Conservation (phyloP, 2,113 vertebrate genomes). For the Albula goreensis region DNA sequence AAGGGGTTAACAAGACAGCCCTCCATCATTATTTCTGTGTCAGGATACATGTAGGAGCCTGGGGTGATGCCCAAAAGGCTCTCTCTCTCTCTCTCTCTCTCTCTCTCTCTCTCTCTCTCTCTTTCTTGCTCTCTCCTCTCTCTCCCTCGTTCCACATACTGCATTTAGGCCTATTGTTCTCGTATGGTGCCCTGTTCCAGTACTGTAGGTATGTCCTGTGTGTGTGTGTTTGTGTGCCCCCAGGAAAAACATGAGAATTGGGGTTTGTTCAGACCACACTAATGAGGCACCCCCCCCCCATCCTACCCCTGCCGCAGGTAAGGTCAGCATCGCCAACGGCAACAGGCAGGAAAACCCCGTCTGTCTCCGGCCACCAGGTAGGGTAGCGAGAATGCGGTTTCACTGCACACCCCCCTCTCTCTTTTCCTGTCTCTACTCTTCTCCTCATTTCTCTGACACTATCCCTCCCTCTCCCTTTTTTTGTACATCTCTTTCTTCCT, state of each 20-base stretch:
- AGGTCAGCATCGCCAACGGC: background rate
- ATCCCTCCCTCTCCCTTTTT: no score
- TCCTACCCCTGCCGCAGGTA: background rate
- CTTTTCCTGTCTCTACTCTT: no score
- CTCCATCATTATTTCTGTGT: slow-evolving; percentile 17
- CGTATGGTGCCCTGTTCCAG: background rate
- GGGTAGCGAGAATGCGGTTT: no score
- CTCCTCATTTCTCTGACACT: no score
- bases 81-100: background rate
- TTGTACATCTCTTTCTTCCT: no score
- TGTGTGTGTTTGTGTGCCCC: background rate
- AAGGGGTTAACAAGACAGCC: background rate
- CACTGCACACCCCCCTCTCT: no score
- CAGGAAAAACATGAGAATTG: background rate
- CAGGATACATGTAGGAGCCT: slow-evolving; percentile 50
- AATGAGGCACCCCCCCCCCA: background rate
- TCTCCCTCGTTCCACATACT: background rate
- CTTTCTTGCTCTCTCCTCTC: background rate
- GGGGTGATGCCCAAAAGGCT: background rate
- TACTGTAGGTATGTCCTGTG: background rate
- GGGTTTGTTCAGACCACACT: background rate
- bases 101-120: background rate
- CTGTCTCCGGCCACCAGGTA: no score
- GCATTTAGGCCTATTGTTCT: background rate
- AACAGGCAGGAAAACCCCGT: background rate